These are phyloP conservation scores for Rhynchophorus ferrugineus DNA, from an alignment of 1,140 invertebrate genomes.

Conservation along the genomic window DNA sequence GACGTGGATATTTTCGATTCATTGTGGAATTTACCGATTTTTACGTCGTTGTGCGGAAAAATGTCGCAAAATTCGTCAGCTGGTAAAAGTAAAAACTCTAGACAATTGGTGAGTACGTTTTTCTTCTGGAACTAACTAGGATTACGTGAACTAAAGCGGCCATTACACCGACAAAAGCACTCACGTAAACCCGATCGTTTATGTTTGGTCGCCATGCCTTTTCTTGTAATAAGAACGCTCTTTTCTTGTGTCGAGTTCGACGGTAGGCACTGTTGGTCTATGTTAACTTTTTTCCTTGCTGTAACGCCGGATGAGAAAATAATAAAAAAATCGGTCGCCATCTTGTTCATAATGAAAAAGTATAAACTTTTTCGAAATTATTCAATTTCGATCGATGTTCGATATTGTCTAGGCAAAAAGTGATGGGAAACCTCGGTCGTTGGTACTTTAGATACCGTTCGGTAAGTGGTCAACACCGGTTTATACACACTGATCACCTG, in stretches of 20 bases:
- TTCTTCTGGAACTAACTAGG: neutral
- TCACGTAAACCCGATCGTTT: slow-evolving; percentile 28
- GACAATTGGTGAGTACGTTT: slow-evolving; percentile 31
- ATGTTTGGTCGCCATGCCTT: slow-evolving; percentile 27
- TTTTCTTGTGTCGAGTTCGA: slow-evolving; percentile 4
- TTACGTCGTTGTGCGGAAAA: slow-evolving; percentile 25
- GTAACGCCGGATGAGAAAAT: neutral
- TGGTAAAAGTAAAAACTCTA: slow-evolving; percentile 24
- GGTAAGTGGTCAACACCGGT: slow-evolving; percentile 14
- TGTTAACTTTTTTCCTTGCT: neutral
- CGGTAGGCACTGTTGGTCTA: neutral
- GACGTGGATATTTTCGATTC: slow-evolving; percentile 25
- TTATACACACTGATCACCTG: slow-evolving; percentile 1
- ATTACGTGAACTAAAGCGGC: slow-evolving; percentile 16
- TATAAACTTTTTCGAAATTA: slow-evolving; percentile 4
- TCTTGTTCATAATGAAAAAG: neutral
- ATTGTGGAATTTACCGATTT: slow-evolving; percentile 23
- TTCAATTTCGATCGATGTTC: slow-evolving; percentile 20
- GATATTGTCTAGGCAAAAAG: slow-evolving; percentile 6
- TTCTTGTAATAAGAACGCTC: slow-evolving; percentile 14
- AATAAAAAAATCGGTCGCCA: neutral
- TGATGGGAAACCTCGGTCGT: slow-evolving; percentile 4
- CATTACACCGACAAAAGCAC: slow-evolving; percentile 23
- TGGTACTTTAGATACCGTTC: slow-evolving; percentile 6
- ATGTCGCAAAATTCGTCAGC: slow-evolving; percentile 28